A percentile compares a stretch with the other conserved stretches of the same genome.
Conservation (phyloP, 2,797 vertebrate genomes). For the Sylvilagus floridanus region DNA sequence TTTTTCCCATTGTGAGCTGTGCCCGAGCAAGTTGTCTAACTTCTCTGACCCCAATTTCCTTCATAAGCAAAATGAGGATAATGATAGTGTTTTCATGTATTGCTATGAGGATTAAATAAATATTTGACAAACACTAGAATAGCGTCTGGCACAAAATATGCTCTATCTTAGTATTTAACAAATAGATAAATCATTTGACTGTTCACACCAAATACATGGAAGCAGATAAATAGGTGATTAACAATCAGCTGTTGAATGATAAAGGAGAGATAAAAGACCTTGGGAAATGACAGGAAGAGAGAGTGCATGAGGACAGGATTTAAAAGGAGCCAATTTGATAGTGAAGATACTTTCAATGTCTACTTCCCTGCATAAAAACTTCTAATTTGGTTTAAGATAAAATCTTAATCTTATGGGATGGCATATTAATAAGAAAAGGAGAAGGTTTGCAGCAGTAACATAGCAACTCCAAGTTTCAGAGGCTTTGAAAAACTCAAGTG, state of each 20-base stretch:
- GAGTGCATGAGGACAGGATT: not conserved
- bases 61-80: not conserved
- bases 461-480: not conserved
- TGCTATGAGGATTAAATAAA: conserved; percentile 8
- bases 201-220: not conserved
- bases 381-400: not conserved
- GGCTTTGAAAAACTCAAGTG: not conserved
- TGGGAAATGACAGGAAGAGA: conserved; percentile 19
- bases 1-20: not conserved
- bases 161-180: not conserved
- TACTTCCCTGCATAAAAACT: not conserved
- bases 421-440: not conserved
- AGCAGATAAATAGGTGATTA: not conserved
- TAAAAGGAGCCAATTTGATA: not conserved
- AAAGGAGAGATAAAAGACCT: not conserved
- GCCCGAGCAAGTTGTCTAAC: not conserved
- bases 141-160: not conserved
- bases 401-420: not conserved
- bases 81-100: not conserved
- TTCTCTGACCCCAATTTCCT: not conserved
- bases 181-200: conserved; percentile 2
- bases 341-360: not conserved
- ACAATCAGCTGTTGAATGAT: conserved; percentile 9
- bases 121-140: not conserved
- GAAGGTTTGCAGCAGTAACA: not conserved